Percentiles rank a stretch among this genome's conserved stretches.
Conservation (phyloP, 2,113 vertebrate species). For the Sceloporus tristichus region DNA sequence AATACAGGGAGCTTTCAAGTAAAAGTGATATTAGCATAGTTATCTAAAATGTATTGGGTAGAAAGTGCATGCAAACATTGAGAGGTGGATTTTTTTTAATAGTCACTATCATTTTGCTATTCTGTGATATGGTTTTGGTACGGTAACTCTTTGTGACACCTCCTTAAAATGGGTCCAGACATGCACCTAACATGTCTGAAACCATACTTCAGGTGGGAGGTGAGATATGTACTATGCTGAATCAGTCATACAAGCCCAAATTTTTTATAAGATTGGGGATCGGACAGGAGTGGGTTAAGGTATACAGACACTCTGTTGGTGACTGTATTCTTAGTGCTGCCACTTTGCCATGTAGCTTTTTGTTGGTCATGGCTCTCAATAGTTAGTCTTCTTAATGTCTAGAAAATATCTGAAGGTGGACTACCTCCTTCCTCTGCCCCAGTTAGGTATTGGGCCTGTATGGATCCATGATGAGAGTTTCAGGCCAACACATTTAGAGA, state of each 20-base stretch:
- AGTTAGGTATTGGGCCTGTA: not conserved
- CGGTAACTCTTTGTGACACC: not conserved
- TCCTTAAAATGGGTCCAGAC: not conserved
- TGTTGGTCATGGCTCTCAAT: not conserved
- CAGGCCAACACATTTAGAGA: not conserved
- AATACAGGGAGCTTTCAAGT: slow-evolving; percentile 33
- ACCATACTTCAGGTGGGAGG: not conserved
- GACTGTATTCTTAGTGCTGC: not conserved
- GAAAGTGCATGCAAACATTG: slow-evolving; percentile 46
- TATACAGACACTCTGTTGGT: not conserved
- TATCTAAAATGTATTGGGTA: slow-evolving; percentile 18
- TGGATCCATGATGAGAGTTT: no score
- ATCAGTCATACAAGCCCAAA: not conserved
- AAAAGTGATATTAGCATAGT: slow-evolving; percentile 45
- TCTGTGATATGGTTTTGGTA: not conserved
- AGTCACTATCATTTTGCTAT: slow-evolving; percentile 30
- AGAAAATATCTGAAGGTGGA: not conserved
- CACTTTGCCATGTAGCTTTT: not conserved
- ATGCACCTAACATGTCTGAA: not conserved
- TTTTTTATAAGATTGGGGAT: not conserved
- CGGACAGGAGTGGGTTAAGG: not conserved
- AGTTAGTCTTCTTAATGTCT: not conserved
- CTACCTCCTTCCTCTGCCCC: not conserved
- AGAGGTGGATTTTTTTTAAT: slow-evolving; percentile 39
- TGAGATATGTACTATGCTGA: not conserved